These are phyloP conservation scores for Muschampia plurimacula DNA, from an alignment of 2,888 invertebrate genomes.

Conservation along the genomic window DNA sequence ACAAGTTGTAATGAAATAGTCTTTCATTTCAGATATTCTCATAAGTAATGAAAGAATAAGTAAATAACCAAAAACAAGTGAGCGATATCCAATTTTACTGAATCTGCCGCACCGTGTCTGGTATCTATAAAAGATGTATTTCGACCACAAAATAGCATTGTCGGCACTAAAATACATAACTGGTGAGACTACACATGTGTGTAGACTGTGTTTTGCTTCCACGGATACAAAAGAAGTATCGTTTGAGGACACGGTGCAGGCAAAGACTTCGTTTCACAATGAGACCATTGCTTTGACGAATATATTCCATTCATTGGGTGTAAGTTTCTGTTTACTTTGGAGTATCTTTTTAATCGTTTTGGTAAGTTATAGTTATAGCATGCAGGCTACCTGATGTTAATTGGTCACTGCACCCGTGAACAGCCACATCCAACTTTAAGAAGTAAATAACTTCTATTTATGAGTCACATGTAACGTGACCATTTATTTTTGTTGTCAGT, in stretches of 20 bases:
- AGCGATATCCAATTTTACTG: neutral
- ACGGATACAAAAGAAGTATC: slow-evolving; percentile 54
- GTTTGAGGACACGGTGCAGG: slow-evolving; percentile 56
- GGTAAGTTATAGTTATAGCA: too few relatives aligned
- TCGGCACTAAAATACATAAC: slow-evolving; percentile 61
- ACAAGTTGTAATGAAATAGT: too few relatives aligned
- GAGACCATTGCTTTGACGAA: slow-evolving; percentile 58
- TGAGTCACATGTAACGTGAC: too few relatives aligned
- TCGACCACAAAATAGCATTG: slow-evolving; percentile 17
- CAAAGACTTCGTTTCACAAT: slow-evolving; percentile 59
- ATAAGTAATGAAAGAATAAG: neutral
- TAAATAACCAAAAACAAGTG: neutral
- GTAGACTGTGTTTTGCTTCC: slow-evolving; percentile 73
- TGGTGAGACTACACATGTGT: slow-evolving; percentile 61
- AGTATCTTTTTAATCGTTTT: too few relatives aligned
- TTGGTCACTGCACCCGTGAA: too few relatives aligned
- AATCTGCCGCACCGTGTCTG: too few relatives aligned
- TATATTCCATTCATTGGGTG: slow-evolving; percentile 65
- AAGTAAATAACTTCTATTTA: too few relatives aligned
- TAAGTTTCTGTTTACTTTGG: too few relatives aligned
- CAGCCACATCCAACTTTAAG: too few relatives aligned
- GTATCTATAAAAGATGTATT: slow-evolving; percentile 12
- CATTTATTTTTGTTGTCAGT: too few relatives aligned
- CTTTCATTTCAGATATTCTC: too few relatives aligned
- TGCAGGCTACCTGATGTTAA: too few relatives aligned